Evolutionary conservation across 2,888 invertebrate genomes (phyloP).

Genomic region (Chymomyza procnemis): DNA sequence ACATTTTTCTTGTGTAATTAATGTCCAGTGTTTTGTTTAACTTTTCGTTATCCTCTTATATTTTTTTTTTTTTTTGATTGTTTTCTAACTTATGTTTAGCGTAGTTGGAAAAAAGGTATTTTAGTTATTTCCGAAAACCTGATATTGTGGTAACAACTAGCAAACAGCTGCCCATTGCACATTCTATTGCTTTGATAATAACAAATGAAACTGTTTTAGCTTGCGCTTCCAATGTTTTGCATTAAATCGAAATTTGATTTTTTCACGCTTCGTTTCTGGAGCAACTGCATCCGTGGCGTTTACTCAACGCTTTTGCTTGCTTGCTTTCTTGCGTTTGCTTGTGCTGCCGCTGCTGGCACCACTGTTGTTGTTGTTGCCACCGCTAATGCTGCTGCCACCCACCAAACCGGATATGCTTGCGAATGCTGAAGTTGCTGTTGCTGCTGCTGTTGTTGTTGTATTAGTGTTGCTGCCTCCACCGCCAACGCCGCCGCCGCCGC

Average conservation of each 20-base stretch:
- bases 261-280: slow-evolving; percentile 5
- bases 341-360: slow-evolving; percentile 41
- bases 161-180: slow-evolving; percentile 9
- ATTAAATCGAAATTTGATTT: slow-evolving; percentile 64
- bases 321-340: slow-evolving; percentile 76
- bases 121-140: background rate
- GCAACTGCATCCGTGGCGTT: slow-evolving; percentile 6
- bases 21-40: slow-evolving; percentile 28
- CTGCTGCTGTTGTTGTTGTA: slow-evolving; percentile 28
- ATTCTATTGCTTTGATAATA: slow-evolving; percentile 39
- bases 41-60: slow-evolving; percentile 35
- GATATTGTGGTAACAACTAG: background rate
- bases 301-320: slow-evolving; percentile 77
- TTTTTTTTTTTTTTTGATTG: slow-evolving; percentile 7
- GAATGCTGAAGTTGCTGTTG: slow-evolving; percentile 32
- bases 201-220: slow-evolving; percentile 57
- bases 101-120: background rate
- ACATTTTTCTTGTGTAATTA: slow-evolving; percentile 46
- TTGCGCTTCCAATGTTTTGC: slow-evolving; percentile 64
- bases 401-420: slow-evolving; percentile 59
- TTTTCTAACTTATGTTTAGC: background rate
- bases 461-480: slow-evolving; percentile 21
- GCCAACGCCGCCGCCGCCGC: slow-evolving; percentile 39
- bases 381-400: slow-evolving; percentile 32
- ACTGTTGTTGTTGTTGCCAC: slow-evolving; percentile 39